A percentile compares a stretch with the other conserved stretches of the same genome.
phyloP scores from a whole-genome alignment of 2,113 vertebrate genomes.

The Macquaria australasica region DNA sequence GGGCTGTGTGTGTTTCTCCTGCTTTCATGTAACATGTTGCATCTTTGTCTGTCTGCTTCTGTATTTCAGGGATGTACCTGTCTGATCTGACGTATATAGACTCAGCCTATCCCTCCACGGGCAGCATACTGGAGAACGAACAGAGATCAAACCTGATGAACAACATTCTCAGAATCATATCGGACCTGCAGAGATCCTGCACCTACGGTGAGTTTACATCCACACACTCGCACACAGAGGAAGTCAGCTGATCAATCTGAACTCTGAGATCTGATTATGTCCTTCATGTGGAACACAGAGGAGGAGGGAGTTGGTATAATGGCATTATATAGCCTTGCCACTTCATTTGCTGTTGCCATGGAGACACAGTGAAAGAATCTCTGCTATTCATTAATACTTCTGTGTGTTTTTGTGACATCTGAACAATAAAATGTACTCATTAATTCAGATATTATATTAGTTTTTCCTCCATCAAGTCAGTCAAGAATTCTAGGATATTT shows the following conservation, averaged over 20 bases:
- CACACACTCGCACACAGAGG: neutral
- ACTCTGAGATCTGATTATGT: neutral
- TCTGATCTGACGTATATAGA: conserved; percentile 98
- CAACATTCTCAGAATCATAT: conserved; percentile 98
- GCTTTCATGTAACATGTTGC: neutral
- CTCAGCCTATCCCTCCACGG: conserved; percentile 97
- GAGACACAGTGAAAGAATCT: neutral
- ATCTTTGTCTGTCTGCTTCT: conserved; percentile 13
- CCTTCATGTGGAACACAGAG: neutral
- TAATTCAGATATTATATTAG: neutral
- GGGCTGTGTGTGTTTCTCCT: neutral
- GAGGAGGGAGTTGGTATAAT: neutral
- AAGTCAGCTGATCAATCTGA: neutral
- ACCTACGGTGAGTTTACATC: conserved; percentile 90
- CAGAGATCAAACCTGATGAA: conserved; percentile 99
- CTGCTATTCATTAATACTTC: neutral
- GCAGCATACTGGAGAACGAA: conserved; percentile 98
- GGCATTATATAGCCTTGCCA: neutral
- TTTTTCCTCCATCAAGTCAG: neutral
- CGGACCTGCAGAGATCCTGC: conserved; percentile 97
- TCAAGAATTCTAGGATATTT: neutral
- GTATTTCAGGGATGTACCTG: conserved; percentile 93
- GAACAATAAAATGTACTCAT: neutral
- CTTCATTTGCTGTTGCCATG: conserved; percentile 13
- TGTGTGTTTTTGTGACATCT: conserved; percentile 2